phyloP scores from a whole-genome alignment of 2,888 invertebrate genomes.

The Leptothorax acervorum region DNA sequence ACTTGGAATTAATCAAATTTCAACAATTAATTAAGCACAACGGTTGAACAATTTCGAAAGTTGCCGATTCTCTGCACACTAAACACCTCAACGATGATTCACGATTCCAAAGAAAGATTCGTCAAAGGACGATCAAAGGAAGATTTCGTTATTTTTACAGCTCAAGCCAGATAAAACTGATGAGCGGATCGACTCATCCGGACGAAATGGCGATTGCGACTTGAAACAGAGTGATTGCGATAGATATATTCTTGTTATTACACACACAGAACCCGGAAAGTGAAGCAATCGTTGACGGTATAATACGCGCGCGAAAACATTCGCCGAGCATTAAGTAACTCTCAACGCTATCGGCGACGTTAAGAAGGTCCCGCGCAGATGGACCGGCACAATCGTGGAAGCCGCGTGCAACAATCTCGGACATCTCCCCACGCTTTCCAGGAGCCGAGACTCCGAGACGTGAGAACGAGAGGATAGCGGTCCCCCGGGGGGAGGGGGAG shows the following conservation, averaged over 20 bases:
- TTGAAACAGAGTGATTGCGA: neutral
- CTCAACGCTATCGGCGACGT: slow-evolving; percentile 19
- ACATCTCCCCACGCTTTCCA: slow-evolving; percentile 41
- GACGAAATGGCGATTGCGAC: neutral
- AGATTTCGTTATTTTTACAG: neutral
- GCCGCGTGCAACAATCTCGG: slow-evolving; percentile 22
- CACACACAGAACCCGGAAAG: neutral
- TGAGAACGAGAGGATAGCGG: slow-evolving; percentile 34
- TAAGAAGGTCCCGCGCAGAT: neutral
- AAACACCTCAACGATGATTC: neutral
- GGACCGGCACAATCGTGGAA: neutral
- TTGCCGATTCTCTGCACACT: too few species aligned
- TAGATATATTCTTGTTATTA: neutral
- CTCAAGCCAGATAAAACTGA: neutral
- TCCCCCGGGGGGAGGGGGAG: neutral
- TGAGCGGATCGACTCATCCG: slow-evolving; percentile 1
- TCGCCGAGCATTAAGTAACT: neutral
- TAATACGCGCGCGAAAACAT: neutral
- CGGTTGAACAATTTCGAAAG: neutral
- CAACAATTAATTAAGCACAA: slow-evolving; percentile 2
- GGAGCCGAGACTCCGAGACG: neutral
- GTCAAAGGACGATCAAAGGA: neutral
- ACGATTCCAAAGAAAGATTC: neutral
- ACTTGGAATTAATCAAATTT: neutral
- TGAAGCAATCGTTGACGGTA: neutral